Evolutionary conservation across 2,797 vertebrate genomes (phyloP).

Genomic region (Pantherophis vulpinus): DNA sequence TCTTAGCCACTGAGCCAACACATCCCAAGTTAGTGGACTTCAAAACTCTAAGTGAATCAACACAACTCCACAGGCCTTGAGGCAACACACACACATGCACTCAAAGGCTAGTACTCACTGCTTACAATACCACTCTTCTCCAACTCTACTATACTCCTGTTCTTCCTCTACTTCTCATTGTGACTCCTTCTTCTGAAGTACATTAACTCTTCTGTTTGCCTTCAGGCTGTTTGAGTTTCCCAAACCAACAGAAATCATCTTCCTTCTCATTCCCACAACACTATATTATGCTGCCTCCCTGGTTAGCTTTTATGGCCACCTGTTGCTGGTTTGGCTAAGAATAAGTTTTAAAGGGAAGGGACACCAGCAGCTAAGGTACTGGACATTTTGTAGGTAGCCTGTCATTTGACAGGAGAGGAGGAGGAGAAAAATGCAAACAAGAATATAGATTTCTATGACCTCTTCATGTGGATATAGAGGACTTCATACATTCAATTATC

Average conservation of each 20-base stretch:
- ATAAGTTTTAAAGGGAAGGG: neutral
- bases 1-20: no score
- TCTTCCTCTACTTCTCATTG: neutral
- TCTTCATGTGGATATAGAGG: neutral
- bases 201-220: neutral
- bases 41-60: neutral
- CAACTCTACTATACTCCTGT: neutral
- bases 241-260: neutral
- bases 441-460: neutral
- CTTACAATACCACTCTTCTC: neutral
- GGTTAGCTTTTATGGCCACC: neutral
- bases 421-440: neutral
- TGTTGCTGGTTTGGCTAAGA: neutral
- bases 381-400: neutral
- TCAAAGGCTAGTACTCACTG: neutral
- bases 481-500: neutral
- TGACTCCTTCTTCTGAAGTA: neutral
- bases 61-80: neutral
- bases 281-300: neutral
- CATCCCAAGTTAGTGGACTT: neutral
- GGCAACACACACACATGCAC: neutral
- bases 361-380: neutral
- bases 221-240: neutral
- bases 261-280: neutral
- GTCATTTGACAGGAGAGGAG: neutral